Percentiles rank a stretch among this genome's conserved stretches.
Conservation (phyloP, 1,140 invertebrate species). For the Drosophila lini region DNA sequence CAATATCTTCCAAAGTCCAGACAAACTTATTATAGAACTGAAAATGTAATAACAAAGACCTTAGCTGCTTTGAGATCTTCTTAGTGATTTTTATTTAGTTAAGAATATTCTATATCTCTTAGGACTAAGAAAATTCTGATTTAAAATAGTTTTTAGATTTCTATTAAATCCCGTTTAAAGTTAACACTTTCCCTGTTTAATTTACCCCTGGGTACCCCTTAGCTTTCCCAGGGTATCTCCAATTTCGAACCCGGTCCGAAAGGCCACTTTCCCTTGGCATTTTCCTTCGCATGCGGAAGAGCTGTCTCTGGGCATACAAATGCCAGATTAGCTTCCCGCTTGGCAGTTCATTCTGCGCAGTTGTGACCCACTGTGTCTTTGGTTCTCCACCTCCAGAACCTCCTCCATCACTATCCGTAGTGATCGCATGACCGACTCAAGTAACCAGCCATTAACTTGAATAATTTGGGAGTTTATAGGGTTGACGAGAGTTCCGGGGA, state of each 20-base stretch:
- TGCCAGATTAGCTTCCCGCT: slow-evolving; percentile 54
- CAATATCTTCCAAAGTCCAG: neutral
- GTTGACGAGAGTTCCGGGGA: neutral
- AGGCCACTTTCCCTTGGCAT: slow-evolving; percentile 31
- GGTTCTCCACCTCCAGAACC: slow-evolving; percentile 15
- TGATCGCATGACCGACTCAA: slow-evolving; percentile 55
- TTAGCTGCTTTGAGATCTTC: neutral
- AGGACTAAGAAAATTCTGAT: too few species aligned
- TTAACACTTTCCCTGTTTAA: neutral
- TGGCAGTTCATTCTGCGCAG: slow-evolving; percentile 59
- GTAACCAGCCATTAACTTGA: slow-evolving; percentile 54
- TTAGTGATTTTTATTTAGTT: too few species aligned
- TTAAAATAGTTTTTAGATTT: too few species aligned
- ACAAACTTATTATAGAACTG: too few species aligned
- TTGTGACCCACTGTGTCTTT: slow-evolving; percentile 51
- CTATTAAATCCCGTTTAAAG: neutral
- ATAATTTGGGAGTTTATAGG: slow-evolving; percentile 38
- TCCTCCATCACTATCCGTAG: slow-evolving; percentile 14
- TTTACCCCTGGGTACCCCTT: too few species aligned
- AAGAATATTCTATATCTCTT: neutral
- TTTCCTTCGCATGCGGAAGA: slow-evolving; percentile 63
- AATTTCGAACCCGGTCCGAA: slow-evolving; percentile 7
- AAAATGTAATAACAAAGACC: neutral
- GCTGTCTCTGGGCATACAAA: slow-evolving; percentile 59
- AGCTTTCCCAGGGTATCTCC: slow-evolving; percentile 25